These are phyloP conservation scores for Caenorhabditis sulstoni DNA, from an alignment of 2,888 invertebrate genomes.

Conservation along the genomic window DNA sequence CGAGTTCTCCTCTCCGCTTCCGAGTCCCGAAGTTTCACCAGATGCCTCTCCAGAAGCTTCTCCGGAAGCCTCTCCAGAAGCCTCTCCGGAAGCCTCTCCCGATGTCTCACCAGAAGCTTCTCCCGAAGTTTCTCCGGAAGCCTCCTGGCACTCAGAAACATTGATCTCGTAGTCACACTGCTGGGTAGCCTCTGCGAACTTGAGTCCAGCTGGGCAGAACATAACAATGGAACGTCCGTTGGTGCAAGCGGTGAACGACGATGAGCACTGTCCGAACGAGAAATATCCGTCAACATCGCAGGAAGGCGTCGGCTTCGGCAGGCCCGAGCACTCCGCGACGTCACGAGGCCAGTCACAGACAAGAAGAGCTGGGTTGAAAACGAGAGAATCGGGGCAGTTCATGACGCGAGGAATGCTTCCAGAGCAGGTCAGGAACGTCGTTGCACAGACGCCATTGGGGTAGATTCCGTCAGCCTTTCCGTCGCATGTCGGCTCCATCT, in stretches of 20 bases:
- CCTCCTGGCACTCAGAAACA: slow-evolving; percentile 38
- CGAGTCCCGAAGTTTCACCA: neutral
- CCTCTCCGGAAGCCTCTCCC: slow-evolving; percentile 11
- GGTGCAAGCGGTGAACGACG: slow-evolving; percentile 55
- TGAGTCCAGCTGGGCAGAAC: slow-evolving; percentile 55
- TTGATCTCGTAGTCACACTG: slow-evolving; percentile 30
- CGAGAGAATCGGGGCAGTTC: slow-evolving; percentile 52
- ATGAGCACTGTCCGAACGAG: slow-evolving; percentile 55
- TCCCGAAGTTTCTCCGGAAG: slow-evolving; percentile 13
- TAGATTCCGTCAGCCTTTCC: slow-evolving; percentile 53
- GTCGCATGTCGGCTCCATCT: slow-evolving; percentile 39
- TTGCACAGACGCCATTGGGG: slow-evolving; percentile 31
- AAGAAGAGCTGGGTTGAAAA: slow-evolving; percentile 48
- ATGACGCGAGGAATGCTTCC: slow-evolving; percentile 52
- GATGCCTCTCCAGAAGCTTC: neutral
- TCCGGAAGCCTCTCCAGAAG: slow-evolving; percentile 10
- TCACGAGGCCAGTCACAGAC: slow-evolving; percentile 56
- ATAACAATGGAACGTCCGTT: slow-evolving; percentile 50
- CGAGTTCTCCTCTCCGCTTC: neutral
- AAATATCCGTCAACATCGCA: slow-evolving; percentile 54
- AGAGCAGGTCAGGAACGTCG: slow-evolving; percentile 56
- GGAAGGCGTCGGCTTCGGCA: slow-evolving; percentile 22
- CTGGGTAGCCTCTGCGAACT: slow-evolving; percentile 29
- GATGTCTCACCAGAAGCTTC: neutral
- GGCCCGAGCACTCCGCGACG: slow-evolving; percentile 40